A percentile compares a stretch with the other conserved stretches of the same genome.
Evolutionary conservation across 2,113 vertebrate species (phyloP).

Genomic region (Cryptomyrus ogoouensis): DNA sequence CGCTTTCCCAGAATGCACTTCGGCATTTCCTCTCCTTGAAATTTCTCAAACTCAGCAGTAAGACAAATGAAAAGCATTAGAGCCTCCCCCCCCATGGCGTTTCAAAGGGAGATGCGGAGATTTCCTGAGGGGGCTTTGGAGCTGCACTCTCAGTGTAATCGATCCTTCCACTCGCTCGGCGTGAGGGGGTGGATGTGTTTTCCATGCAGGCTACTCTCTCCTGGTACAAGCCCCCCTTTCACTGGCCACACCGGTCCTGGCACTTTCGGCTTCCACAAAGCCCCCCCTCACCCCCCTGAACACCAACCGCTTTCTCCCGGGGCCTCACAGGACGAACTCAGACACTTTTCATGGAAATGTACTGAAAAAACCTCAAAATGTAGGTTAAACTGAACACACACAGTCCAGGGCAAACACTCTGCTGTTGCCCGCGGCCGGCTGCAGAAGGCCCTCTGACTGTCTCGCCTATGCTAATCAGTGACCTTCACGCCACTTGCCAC

Average conservation of each 20-base stretch:
- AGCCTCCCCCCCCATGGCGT: not conserved
- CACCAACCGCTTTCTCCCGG: not conserved
- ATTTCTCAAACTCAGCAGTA: not conserved
- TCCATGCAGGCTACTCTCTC: not conserved
- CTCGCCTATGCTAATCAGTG: not conserved
- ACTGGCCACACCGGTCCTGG: not conserved
- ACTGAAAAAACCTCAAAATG: constrained; percentile 21
- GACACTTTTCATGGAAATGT: constrained; percentile 28
- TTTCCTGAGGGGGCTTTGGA: not conserved
- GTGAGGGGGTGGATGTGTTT: not conserved
- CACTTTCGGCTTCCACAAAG: not conserved
- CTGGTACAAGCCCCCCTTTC: constrained; percentile 11
- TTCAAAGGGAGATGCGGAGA: not conserved
- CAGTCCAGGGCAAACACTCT: not conserved
- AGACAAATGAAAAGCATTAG: not conserved
- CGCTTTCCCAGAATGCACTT: not conserved
- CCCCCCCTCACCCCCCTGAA: not conserved
- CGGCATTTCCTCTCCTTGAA: not conserved
- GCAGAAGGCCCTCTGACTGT: not conserved
- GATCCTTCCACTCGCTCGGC: not conserved
- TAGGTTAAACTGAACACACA: not conserved
- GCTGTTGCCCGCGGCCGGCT: not conserved
- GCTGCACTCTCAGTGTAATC: not conserved
- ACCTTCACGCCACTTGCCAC: not conserved
- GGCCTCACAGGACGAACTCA: constrained; percentile 30